These are phyloP conservation scores for Brachycybe producta DNA, from an alignment of 2,888 invertebrate genomes.

Conservation along the genomic window DNA sequence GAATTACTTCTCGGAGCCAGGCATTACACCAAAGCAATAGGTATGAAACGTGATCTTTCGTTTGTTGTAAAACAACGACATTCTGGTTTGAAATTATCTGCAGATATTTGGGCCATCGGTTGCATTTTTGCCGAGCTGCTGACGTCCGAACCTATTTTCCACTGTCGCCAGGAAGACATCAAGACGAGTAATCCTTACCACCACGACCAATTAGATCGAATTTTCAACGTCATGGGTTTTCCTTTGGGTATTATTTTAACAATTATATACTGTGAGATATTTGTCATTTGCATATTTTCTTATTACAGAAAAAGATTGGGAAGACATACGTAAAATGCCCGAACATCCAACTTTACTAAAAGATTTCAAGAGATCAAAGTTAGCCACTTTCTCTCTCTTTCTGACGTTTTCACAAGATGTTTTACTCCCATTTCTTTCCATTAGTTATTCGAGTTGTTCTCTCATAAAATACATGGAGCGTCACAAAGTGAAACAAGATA, in stretches of 20 bases:
- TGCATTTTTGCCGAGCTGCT: constrained; percentile 98
- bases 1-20: constrained; percentile 85
- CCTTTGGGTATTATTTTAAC: constrained; percentile 45
- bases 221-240: constrained; percentile 99
- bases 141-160: constrained; percentile 98
- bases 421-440: constrained; percentile 11
- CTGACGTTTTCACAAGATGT: neutral
- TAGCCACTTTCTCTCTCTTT: constrained; percentile 25
- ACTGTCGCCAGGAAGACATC: constrained; percentile 97
- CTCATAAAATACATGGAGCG: constrained; percentile 90
- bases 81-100: constrained; percentile 21
- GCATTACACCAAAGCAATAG: constrained; percentile 96
- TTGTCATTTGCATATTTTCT: too few relatives aligned
- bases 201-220: constrained; percentile 93
- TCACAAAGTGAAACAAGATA: constrained; percentile 86
- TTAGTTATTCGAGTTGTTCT: constrained; percentile 46
- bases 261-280: too few relatives aligned
- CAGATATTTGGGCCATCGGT: constrained; percentile 97
- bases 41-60: too few relatives aligned
- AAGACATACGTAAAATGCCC: constrained; percentile 98
- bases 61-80: too few relatives aligned
- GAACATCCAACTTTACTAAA: constrained; percentile 89
- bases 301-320: constrained; percentile 98
- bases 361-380: constrained; percentile 91
- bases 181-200: constrained; percentile 99